Evolutionary conservation across 2,113 vertebrate species (phyloP).

Genomic region (Albula glossodonta): DNA sequence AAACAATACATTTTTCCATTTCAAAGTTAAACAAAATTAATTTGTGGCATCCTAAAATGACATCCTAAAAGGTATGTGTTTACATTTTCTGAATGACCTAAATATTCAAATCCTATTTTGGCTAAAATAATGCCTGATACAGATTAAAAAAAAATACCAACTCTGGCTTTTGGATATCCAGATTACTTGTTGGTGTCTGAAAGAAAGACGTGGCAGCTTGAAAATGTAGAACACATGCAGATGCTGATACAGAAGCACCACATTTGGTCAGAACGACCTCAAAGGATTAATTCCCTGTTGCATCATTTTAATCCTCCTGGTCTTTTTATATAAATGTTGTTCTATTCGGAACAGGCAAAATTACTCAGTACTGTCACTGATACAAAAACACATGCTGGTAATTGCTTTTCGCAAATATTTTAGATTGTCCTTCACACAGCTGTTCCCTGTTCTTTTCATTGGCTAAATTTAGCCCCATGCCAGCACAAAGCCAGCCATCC

Average conservation of each 20-base stretch:
- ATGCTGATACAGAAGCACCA: neutral
- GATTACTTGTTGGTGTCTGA: too few relatives aligned
- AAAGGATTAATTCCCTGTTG: neutral
- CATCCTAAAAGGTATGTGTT: too few relatives aligned
- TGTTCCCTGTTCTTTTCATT: slow-evolving; percentile 52
- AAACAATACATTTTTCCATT: too few relatives aligned
- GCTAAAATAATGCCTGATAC: too few relatives aligned
- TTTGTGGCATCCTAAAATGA: too few relatives aligned
- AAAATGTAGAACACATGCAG: neutral
- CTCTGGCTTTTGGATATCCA: too few relatives aligned
- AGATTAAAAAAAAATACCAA: too few relatives aligned
- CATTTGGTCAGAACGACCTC: neutral
- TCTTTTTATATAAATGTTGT: neutral
- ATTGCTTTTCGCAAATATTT: slow-evolving; percentile 68
- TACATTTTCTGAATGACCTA: too few relatives aligned
- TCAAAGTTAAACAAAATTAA: too few relatives aligned
- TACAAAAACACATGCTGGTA: neutral
- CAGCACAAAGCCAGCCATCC: slow-evolving; percentile 36
- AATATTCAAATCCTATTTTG: too few relatives aligned
- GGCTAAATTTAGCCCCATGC: slow-evolving; percentile 56
- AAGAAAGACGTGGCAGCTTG: too few relatives aligned
- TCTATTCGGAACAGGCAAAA: neutral
- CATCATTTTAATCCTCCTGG: slow-evolving; percentile 1
- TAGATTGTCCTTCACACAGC: slow-evolving; percentile 63
- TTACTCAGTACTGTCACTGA: neutral